phyloP scores from a whole-genome alignment of 2,113 vertebrate genomes.

The Thermophis baileyi region DNA sequence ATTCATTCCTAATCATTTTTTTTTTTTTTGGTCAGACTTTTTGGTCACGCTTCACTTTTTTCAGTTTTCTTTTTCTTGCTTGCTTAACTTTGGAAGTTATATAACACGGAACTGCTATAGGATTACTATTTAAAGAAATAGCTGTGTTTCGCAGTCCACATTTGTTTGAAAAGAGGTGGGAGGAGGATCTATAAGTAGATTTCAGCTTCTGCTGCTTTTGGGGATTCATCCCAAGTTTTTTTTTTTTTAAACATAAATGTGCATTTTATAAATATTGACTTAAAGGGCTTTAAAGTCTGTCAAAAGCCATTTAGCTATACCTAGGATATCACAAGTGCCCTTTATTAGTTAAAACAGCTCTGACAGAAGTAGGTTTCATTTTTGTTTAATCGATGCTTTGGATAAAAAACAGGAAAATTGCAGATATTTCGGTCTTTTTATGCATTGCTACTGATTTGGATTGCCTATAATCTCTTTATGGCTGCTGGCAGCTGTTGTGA shows the following conservation, averaged over 20 bases:
- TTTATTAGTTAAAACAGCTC: not conserved
- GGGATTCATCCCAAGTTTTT: not conserved
- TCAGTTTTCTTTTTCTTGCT: not conserved
- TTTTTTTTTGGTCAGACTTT: not conserved
- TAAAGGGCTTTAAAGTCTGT: not conserved
- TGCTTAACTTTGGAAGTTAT: not conserved
- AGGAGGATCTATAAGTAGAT: not conserved
- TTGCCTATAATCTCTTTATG: not conserved
- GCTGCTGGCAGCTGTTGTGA: not conserved
- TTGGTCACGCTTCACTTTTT: not conserved
- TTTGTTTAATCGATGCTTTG: not conserved
- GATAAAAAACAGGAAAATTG: not conserved
- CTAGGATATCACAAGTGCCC: not conserved
- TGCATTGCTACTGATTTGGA: not conserved
- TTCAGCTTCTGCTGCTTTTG: not conserved
- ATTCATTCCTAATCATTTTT: not conserved
- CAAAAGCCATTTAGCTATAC: not conserved
- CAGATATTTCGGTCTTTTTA: not conserved
- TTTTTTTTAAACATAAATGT: not conserved
- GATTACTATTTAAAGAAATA: slow-evolving; percentile 13
- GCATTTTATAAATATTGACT: not conserved
- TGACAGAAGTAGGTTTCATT: not conserved
- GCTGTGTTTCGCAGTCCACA: not conserved
- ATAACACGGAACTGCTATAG: not conserved
- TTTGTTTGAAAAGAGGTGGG: not conserved